Base-by-base conservation (phyloP, 2,797 vertebrate genomes). In the Lepilemur ruficaudatus region DNA sequence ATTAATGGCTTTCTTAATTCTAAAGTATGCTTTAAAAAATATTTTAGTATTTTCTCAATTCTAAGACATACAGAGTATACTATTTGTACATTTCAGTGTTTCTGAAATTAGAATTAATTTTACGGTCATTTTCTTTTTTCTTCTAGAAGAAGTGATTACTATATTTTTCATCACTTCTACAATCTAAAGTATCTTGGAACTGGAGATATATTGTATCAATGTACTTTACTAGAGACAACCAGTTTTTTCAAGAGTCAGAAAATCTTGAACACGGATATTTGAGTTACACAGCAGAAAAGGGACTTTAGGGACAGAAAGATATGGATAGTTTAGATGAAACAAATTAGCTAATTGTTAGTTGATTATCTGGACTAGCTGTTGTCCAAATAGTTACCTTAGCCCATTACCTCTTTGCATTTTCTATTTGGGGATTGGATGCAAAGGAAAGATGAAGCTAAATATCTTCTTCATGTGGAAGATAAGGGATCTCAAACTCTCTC, bases 41-140 rank as follows among this genome's bases (percentile, higher is more conserved):
- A 61, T n/a, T 65, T 70, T 81, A 73, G 8, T 57, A 69, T 55
- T 65, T 94, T 94, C 61, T 30, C 14, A 50, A 59, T 75, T 94
- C 32, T 41, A 84, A 91, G n/a, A 78, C 7, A 50, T 76, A 46
- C 5, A 43, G 50, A 25, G 43, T 30, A 14, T n/a, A 28, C 18
- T 41, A 72, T 73, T 55, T 76, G 67, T 35, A 85, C 81, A 69
- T 70, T 90, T 94, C 25, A 43, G 11, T 81, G 32, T 91, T 80
- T 83, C 55, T 86, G 55, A 95, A 91, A 89, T 89, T 78, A 28
- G n/a, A 86, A 92, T 91, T 94, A 83, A 94, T 46, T 82, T 92
- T 89, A 85, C 4, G 43, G 28, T 59, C 67, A 46, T 89, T 69
- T 83, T 80, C 0, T 48, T 48, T 82, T 52, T 65, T 11, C n/a